A percentile compares a stretch with the other conserved stretches of the same genome.
Evolutionary conservation across 2,888 invertebrate genomes (phyloP).

Genomic region (Eustalomyia histrio): DNA sequence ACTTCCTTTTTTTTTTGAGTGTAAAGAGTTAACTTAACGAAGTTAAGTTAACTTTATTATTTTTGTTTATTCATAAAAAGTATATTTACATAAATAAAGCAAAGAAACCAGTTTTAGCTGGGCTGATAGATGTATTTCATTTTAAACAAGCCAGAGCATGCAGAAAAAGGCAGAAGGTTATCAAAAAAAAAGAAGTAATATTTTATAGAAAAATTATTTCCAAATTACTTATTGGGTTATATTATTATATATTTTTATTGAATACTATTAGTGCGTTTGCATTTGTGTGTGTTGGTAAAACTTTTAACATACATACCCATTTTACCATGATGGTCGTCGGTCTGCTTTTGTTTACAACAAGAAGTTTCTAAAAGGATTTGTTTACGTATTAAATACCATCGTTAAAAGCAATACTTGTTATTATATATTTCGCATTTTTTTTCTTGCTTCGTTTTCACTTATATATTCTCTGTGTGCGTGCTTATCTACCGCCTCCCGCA

Average conservation of each 20-base stretch:
- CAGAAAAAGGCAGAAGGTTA: no score
- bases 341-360: conserved; percentile 11
- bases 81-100: no score
- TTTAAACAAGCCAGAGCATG: no score
- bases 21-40: no score
- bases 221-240: neutral
- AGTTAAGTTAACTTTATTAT: no score
- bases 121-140: no score
- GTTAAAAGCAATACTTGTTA: conserved; percentile 44
- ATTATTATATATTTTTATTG: neutral
- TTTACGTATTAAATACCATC: conserved; percentile 43
- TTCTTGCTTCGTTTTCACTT: conserved; percentile 11
- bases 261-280: neutral
- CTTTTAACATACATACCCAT: neutral
- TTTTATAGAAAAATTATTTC: no score
- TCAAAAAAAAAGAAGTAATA: no score
- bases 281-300: neutral
- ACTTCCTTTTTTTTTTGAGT: no score
- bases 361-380: conserved; percentile 34
- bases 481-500: neutral
- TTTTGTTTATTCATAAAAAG: no score
- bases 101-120: no score
- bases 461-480: conserved; percentile 6
- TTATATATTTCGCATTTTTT: neutral
- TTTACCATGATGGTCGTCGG: neutral